Evolutionary conservation across 2,888 invertebrate genomes (phyloP).

Genomic region (Agrotis exclamationis): DNA sequence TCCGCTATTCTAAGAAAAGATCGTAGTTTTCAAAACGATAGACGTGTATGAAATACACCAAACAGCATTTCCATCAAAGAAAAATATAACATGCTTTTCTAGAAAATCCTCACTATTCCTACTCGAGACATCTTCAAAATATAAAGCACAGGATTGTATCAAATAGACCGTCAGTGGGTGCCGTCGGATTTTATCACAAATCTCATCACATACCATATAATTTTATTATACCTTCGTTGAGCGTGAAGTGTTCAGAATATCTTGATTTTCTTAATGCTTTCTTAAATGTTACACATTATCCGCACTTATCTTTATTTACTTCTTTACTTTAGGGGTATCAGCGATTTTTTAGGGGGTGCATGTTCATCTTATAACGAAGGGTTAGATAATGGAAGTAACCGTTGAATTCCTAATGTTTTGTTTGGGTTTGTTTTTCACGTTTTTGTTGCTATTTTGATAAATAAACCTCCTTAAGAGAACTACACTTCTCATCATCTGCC

Average conservation of each 20-base stretch:
- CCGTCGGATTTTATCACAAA: constrained; percentile 58
- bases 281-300: constrained; percentile 55
- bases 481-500: too few relatives aligned
- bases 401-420: too few relatives aligned
- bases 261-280: constrained; percentile 62
- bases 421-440: too few relatives aligned
- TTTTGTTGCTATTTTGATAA: too few relatives aligned
- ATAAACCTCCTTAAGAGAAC: too few relatives aligned
- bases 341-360: background rate
- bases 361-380: background rate
- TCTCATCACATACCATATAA: constrained; percentile 58
- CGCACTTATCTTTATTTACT: constrained; percentile 45
- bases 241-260: constrained; percentile 54
- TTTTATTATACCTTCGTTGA: constrained; percentile 57
- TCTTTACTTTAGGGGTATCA: constrained; percentile 3
- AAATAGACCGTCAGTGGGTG: constrained; percentile 41
- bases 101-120: constrained; percentile 14
- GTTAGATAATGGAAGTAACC: too few relatives aligned
- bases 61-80: background rate
- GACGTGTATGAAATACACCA: background rate
- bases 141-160: constrained; percentile 51
- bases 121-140: constrained; percentile 45
- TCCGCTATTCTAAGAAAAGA: too few relatives aligned
- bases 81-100: constrained; percentile 2
- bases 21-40: too few relatives aligned